Evolutionary conservation across 2,888 invertebrate genomes (phyloP).

Genomic region (Catonia carolina): DNA sequence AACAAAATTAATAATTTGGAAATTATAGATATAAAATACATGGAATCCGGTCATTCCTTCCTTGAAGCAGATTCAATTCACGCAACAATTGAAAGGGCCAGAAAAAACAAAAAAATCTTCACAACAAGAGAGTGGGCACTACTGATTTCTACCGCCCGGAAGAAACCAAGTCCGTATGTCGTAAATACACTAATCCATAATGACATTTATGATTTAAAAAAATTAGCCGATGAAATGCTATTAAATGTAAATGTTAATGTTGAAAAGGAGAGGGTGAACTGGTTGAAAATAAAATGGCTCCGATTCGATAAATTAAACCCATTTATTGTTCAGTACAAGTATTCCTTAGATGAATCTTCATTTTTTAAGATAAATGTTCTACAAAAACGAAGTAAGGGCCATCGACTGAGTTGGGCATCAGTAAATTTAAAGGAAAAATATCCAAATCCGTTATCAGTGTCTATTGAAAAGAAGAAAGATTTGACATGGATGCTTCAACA

Average conservation of each 20-base stretch:
- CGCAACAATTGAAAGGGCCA: background rate
- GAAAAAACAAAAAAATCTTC: background rate
- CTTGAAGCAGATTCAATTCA: background rate
- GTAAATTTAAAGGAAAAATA: background rate
- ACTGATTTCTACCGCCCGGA: background rate
- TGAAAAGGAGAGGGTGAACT: background rate
- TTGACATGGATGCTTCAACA: background rate
- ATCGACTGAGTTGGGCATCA: background rate
- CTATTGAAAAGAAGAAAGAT: background rate
- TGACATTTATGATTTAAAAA: background rate
- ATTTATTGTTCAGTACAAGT: background rate
- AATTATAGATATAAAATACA: background rate
- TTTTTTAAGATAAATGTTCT: background rate
- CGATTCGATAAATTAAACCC: background rate
- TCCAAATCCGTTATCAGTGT: background rate
- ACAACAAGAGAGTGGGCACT: background rate
- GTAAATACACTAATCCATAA: background rate
- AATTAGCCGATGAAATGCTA: background rate
- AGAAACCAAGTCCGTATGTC: background rate
- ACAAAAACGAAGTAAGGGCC: background rate
- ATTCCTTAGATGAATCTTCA: background rate
- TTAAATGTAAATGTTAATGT: background rate
- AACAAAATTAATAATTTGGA: constrained; percentile 3
- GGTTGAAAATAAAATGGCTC: background rate
- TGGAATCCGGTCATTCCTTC: background rate